Conservation (phyloP, 2,113 vertebrate genomes). For the Phasianus colchicus region DNA sequence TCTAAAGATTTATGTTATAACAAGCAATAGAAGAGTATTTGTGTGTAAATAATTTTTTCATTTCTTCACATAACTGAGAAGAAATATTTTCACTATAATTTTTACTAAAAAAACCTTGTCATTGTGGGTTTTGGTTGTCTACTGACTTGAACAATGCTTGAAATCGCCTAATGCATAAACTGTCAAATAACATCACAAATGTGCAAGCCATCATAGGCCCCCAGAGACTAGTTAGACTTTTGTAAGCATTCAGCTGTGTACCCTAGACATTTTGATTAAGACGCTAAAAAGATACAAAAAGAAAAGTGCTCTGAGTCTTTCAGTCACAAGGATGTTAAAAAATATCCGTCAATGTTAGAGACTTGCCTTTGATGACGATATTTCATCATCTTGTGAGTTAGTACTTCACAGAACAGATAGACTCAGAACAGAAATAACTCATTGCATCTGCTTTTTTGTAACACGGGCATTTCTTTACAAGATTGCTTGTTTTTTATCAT, state of each 20-base stretch:
- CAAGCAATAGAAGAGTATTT: background rate
- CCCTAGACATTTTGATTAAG: conserved; percentile 57
- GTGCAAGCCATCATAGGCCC: conserved; percentile 26
- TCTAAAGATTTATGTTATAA: background rate
- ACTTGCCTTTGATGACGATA: conserved; percentile 46
- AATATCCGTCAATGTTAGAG: conserved; percentile 15
- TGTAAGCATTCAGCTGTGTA: conserved; percentile 58
- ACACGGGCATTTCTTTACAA: conserved; percentile 1
- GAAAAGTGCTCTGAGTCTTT: conserved; percentile 26
- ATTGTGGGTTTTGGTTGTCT: conserved; percentile 2
- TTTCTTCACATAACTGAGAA: background rate
- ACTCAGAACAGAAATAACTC: conserved; percentile 7
- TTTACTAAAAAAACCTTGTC: conserved; percentile 5
- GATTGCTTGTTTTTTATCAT: fast-evolving
- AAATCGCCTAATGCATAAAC: conserved; percentile 48
- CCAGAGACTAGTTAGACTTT: conserved; percentile 45
- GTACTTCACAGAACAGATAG: background rate
- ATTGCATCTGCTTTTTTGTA: background rate
- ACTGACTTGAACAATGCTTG: conserved; percentile 30
- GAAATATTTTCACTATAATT: conserved; percentile 14
- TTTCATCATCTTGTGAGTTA: conserved; percentile 3
- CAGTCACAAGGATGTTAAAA: conserved; percentile 31
- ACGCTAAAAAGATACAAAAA: conserved; percentile 41
- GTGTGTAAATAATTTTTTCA: conserved; percentile 37
- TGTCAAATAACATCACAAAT: conserved; percentile 31